Base-by-base conservation (phyloP, 1,140 invertebrate genomes). In the Pogonomyrmex californicus region DNA sequence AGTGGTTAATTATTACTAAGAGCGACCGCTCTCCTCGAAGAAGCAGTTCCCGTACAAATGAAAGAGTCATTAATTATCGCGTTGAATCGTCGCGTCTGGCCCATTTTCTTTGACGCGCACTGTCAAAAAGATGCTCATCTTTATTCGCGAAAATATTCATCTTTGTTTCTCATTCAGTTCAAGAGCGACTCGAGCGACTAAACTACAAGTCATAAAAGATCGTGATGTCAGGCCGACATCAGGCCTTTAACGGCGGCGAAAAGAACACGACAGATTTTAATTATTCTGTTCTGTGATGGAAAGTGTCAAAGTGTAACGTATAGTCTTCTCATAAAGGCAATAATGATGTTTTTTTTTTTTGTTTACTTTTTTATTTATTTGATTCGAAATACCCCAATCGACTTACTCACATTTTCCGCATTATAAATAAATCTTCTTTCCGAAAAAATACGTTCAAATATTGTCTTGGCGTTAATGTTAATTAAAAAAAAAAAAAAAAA, bases 1-100 rank as follows among this genome's bases (percentile, higher is more conserved):
- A 47, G 66, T 36, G 51, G 38, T 82, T 82, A 82, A 82, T 82
- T 73, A 82, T 82, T 73, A 82, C 66, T 73, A 82, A 60, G 54
- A 49, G 41, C 65, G 38, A 23, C 30, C 30, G 58, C 65, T n/a
- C n/a, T n/a, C n/a, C n/a, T 47, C 41, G 66, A 73, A 73, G 51
- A 10, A 62, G 54, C 41, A 17, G 62, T 54, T 23, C 36, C 36
- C 54, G 60, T 73, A 66, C 66, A 73, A 82, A 82, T 82, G 54
- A 41, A 82, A 82, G 68, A 14, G 30, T 41, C 49, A 86, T 86
- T 79, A 54, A 81, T 86, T 79, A 81, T 36, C 60, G 0, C 23
- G 41, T 86, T 60, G 62, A 68, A 65, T 51, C n/a, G n/a, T 66
- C 49, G 12, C 17, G 33, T 51, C n/a, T 60, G 17, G 33, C 38